Percentiles rank a stretch among this genome's conserved stretches.
Evolutionary conservation across 2,113 vertebrate species (phyloP).

Genomic region (Saguinus midas): DNA sequence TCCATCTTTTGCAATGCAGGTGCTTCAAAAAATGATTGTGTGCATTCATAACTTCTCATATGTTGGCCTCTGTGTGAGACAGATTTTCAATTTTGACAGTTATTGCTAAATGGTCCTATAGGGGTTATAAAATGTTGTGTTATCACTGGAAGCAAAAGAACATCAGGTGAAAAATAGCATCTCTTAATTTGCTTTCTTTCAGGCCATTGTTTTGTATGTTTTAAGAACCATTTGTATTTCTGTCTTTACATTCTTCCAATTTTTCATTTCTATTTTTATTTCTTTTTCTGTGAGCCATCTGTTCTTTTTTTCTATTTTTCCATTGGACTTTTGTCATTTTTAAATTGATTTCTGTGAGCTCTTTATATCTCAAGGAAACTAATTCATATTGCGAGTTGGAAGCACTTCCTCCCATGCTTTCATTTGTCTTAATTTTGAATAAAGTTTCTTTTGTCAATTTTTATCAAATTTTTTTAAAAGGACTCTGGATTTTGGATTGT

Average conservation of each 20-base stretch:
- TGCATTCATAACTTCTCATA: accelerated
- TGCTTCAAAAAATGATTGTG: too few species aligned
- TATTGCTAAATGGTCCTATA: background rate
- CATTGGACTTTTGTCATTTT: background rate
- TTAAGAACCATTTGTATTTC: background rate
- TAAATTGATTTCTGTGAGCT: background rate
- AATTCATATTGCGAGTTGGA: background rate
- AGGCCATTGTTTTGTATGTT: background rate
- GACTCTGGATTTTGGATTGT: background rate
- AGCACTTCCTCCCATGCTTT: background rate
- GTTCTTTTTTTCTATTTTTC: background rate
- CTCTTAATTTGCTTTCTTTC: background rate
- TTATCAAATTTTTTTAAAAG: background rate
- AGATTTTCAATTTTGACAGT: background rate
- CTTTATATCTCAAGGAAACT: background rate
- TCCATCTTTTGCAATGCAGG: background rate
- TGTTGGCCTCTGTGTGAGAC: background rate
- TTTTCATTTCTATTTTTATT: background rate
- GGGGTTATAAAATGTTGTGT: too few species aligned
- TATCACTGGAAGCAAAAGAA: too few species aligned
- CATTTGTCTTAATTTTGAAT: background rate
- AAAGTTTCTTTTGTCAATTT: background rate
- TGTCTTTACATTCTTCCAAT: background rate
- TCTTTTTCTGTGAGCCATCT: background rate
- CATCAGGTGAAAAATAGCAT: background rate